phyloP scores from a whole-genome alignment of 2,888 invertebrate genomes.

The Cosmopolites sordidus region DNA sequence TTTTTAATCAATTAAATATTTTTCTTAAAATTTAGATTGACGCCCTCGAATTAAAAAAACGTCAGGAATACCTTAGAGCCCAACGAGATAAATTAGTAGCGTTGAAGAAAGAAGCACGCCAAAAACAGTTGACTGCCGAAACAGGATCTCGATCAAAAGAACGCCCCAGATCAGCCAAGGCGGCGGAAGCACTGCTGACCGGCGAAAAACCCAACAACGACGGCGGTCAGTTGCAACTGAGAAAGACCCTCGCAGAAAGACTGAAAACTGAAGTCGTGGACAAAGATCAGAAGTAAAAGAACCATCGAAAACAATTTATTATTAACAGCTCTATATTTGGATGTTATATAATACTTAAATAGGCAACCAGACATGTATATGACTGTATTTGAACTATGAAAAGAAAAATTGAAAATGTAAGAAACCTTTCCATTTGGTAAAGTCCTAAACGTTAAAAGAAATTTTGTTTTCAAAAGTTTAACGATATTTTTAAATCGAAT shows the following conservation, averaged over 20 bases:
- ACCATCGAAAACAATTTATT: background rate
- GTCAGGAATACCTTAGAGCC: constrained; percentile 81
- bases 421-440: too few relatives aligned
- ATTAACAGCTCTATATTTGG: too few relatives aligned
- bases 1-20: too few relatives aligned
- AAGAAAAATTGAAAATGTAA: too few relatives aligned
- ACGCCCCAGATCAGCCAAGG: constrained; percentile 71
- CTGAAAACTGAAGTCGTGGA: constrained; percentile 79
- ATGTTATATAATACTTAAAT: too few relatives aligned
- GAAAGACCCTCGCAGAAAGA: constrained; percentile 78
- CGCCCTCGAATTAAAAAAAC: constrained; percentile 64
- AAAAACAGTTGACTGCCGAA: constrained; percentile 68
- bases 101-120: constrained; percentile 82
- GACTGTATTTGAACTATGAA: too few relatives aligned
- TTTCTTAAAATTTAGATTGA: constrained; percentile 43
- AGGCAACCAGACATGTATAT: too few relatives aligned
- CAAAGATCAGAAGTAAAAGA: constrained; percentile 13
- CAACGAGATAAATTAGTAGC: constrained; percentile 89
- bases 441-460: too few relatives aligned
- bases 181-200: constrained; percentile 64
- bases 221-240: constrained; percentile 66
- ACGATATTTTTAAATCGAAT: too few relatives aligned
- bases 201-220: constrained; percentile 47
- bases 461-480: too few relatives aligned
- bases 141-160: constrained; percentile 44